phyloP scores from a whole-genome alignment of 2,113 vertebrate species.

The Phrynocephalus versicolor region DNA sequence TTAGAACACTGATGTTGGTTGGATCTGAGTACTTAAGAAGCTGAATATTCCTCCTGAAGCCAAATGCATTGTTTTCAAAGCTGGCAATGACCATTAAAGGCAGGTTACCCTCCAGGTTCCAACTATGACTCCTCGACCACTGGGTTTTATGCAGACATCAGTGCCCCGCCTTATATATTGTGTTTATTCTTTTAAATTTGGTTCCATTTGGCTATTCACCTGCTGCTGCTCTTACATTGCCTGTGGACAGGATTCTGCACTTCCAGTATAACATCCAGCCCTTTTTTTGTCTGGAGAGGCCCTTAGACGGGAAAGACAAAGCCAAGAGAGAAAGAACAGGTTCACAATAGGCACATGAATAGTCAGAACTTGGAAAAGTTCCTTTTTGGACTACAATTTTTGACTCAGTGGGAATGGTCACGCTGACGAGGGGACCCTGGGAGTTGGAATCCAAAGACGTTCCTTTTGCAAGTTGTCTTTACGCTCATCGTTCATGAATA shows the following conservation, averaged over 20 bases:
- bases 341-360: slow-evolving; percentile 5
- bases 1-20: background rate
- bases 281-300: slow-evolving; percentile 18
- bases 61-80: background rate
- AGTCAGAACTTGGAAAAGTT: no score
- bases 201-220: background rate
- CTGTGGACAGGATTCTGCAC: background rate
- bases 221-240: background rate
- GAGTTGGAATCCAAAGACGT: no score
- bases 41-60: background rate
- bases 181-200: background rate
- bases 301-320: slow-evolving; percentile 58
- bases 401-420: no score
- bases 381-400: no score
- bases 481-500: background rate
- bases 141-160: background rate
- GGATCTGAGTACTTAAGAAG: background rate
- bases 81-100: background rate
- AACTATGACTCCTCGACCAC: no score
- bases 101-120: background rate
- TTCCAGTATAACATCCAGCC: background rate
- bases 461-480: no score
- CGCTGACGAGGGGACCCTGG: no score
- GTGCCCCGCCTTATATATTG: background rate
- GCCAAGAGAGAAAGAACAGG: background rate